Base-by-base conservation (phyloP, 2,113 vertebrate genomes). In the Coregonus clupeaformis region DNA sequence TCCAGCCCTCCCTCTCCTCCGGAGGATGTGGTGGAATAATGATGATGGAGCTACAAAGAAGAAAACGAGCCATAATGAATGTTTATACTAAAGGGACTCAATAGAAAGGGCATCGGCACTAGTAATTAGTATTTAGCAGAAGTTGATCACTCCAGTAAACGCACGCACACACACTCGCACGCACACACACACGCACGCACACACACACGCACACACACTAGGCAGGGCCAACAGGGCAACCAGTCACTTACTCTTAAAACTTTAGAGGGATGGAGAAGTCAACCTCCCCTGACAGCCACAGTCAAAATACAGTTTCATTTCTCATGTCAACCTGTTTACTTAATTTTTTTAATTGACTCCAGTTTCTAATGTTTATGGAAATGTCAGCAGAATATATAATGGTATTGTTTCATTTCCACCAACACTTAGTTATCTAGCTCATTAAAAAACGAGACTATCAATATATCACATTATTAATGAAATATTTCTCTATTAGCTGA, bases 41-140 rank as follows among this genome's bases (percentile, higher is more conserved):
- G 88, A 93, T 92, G 90, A 90, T 85, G 86, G 84, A 78, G 86
- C 89, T 91, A 91, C 91, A 92, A 93, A 93, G 87, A 85, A 86
- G 82, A 87, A 86, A 88, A 88, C 84, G 81, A 84, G 84, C 85
- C 89, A 91, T 94, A 93, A 92, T 92, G 89, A 92, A 92, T 92
- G 92, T 92, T 92, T 93, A 93, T 92, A 94, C 92, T 91, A 89
- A 93, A 94, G 93, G 93, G 93, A 94, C 85, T 83, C 89, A 89
- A 92, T 89, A 93, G 91, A 94, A 94, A 93, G 92, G 92, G 92
- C 91, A 94, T 86, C 87, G 77, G 83, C 82, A 89, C 90, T 90
- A 92, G 90, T 92, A 91, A 92, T 93, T 92, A 91, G 91, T 93
- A 91, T 92, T 92, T 91, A 90, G 90, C 87, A 90, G 84, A 91